These are phyloP conservation scores for Opisthocomus hoazin DNA, from an alignment of 2,113 vertebrate species.

Conservation along the genomic window DNA sequence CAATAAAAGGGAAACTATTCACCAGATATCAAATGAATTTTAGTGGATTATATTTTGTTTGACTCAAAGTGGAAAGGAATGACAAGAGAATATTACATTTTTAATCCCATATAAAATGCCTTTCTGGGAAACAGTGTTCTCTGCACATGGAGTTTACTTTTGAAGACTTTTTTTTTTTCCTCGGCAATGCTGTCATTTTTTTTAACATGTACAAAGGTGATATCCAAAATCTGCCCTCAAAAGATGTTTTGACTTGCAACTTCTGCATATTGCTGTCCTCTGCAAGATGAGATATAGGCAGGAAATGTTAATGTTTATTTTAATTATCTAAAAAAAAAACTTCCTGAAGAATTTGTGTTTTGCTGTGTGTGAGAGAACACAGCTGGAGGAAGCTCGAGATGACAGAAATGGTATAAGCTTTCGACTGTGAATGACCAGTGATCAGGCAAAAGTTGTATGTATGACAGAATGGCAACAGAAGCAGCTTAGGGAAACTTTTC, in stretches of 20 bases:
- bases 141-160: neutral
- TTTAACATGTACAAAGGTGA: neutral
- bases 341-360: neutral
- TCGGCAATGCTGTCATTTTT: neutral
- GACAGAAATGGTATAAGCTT: neutral
- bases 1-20: slow-evolving; percentile 20
- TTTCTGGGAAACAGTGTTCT: neutral
- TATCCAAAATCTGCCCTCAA: neutral
- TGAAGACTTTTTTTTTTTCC: neutral
- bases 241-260: neutral
- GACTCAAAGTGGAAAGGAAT: slow-evolving; percentile 34
- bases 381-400: neutral
- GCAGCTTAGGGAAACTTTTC: neutral
- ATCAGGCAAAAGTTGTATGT: accelerated
- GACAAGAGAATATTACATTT: slow-evolving; percentile 28
- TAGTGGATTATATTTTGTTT: slow-evolving; percentile 39
- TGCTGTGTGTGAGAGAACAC: neutral
- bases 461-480: neutral
- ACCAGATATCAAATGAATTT: slow-evolving; percentile 31
- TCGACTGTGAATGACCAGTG: neutral
- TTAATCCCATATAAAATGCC: slow-evolving; percentile 31
- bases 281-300: neutral
- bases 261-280: neutral
- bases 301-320: neutral
- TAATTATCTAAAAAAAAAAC: neutral